Evolutionary conservation across 2,888 invertebrate species (phyloP), one percentile per base, ranked within the genome.

Genomic region (Tipula lateralis): DNA sequence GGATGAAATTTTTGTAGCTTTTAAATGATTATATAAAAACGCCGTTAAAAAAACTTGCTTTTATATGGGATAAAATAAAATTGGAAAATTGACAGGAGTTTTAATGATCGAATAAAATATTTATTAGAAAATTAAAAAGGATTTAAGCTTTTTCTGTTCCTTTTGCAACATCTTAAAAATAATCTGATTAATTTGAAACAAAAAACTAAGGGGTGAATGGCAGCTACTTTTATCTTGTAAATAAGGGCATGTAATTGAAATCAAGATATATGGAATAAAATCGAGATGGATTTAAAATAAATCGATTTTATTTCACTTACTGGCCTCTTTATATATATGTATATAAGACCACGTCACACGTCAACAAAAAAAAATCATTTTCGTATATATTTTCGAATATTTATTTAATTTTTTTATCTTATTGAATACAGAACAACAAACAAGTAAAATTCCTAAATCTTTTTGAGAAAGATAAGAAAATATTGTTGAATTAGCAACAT

Each of bases 401-500:
- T 81, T 81, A 29, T 81, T 81, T 81, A 29, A 29, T 81, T 81
- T 30, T 29, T 36, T 34, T 81, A n/a, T n/a, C n/a, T 81, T 81
- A 13, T 29, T 29, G 29, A 81, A 80, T 80, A 24, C 80, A 80
- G 80, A 80, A 12, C 29, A 16, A 50, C 44, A 16, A 50, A 44
- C 39, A 44, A 44, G 39, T 44, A 44, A 44, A 44, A 50, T 50
- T 50, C 16, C 16, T 16, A 50, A 50, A 50, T 50, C 44, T 50
- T 50, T 50, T 16, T 6, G 9, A 39, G 39, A 39, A 44, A 44
- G 44, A 50, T 50, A 81, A 30, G 29, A 81, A 81, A 81, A 81
- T 81, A 81, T 30, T 81, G 81, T 81, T 81, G 81, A 81, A 81
- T 81, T 81, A 81, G 81, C 81, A 81, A 81, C 81, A 81, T 81